Conservation (phyloP, 2,797 vertebrate species). For the Rhinella marina region DNA sequence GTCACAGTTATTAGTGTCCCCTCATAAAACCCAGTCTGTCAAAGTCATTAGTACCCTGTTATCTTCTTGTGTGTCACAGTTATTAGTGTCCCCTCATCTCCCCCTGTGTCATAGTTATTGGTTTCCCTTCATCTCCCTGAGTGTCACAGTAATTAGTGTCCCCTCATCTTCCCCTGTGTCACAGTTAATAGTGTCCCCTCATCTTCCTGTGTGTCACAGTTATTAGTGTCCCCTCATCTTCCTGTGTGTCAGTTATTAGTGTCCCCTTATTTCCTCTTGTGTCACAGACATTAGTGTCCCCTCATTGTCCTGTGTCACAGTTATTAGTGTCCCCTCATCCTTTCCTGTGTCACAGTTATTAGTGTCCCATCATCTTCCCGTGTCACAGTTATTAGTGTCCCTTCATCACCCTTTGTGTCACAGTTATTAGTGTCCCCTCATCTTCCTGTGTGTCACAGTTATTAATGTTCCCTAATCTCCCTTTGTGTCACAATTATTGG, state of each 20-base stretch:
- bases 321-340: not conserved
- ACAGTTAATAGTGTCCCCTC: not conserved
- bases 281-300: not conserved
- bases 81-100: not conserved
- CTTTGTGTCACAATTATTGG: too few species aligned
- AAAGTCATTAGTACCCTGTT: too few species aligned
- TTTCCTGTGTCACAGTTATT: too few species aligned
- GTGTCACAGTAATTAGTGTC: not conserved
- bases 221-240: not conserved
- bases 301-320: not conserved
- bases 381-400: too few species aligned
- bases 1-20: not conserved
- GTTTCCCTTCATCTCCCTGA: not conserved
- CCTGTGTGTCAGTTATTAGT: not conserved
- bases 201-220: not conserved
- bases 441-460: too few species aligned
- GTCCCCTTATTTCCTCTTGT: not conserved
- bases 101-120: not conserved
- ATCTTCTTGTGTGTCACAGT: too few species aligned
- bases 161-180: not conserved
- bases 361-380: too few species aligned
- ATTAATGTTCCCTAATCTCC: too few species aligned
- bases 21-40: too few species aligned
- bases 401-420: too few species aligned
- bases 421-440: too few species aligned